Base-by-base conservation (phyloP, 2,797 vertebrate species). In the Semaprochilodus insignis region DNA sequence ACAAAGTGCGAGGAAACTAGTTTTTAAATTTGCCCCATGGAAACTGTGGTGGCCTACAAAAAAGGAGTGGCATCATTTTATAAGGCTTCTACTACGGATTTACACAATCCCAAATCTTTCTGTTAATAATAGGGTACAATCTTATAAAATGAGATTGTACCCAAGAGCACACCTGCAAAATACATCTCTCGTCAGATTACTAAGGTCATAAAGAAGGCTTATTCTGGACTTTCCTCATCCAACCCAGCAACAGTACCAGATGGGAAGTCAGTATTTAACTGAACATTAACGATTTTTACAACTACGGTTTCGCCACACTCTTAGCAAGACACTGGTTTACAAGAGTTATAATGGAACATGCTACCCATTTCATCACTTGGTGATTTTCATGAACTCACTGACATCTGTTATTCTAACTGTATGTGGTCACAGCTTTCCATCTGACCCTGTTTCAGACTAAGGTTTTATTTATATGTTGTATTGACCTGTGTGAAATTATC, bases 391-490 rank as follows among this genome's bases (percentile, higher is more conserved):
- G 90, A 91, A 92, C 83, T 76, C 79, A 57, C 63, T 85, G 83
- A 91, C 91, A 92, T 94, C 87, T 93, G 91, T 87, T 93, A 90
- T 92, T 91, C 85, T 84, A 85, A 86, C 73, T 79, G 72, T 83
- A 65, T 80, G 83, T 52, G 21, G 52, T 70, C 63, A 81, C 77
- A 70, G 36, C 83, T 77, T 74, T 88, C 88, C 72, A 82, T 83
- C 69, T 87, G 77, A 77, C 84, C 79, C 66, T 77, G 75, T 78
- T 83, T 65, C 78, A 88, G 40, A 72, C 78, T 82, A 79, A 81
- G 81, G 66, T 86, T 87, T 87, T 62, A 85, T 85, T 59, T 52
- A 44, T 78, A 82, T 3, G 36, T 91, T 90, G 92, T 90, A 93
- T 88, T 89, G 93, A 92, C 80, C 84, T 85, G 85, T 91, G 85